These are phyloP conservation scores for Sphenodon punctatus DNA, from an alignment of 2,797 vertebrate genomes.

Conservation along the genomic window DNA sequence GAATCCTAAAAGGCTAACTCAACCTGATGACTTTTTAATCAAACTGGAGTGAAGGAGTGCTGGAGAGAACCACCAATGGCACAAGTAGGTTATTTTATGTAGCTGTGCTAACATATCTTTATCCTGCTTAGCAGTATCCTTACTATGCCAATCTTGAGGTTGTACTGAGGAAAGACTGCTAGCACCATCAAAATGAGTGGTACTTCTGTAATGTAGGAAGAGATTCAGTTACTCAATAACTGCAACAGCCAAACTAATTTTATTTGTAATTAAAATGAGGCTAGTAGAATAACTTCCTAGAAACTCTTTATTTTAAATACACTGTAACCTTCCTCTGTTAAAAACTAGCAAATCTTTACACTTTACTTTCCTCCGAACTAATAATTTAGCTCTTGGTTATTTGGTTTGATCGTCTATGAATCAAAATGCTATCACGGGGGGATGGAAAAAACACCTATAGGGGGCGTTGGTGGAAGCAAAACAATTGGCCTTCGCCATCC, in stretches of 20 bases:
- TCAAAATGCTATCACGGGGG: too few species aligned
- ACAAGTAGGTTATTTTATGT: neutral
- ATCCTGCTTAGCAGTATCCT: neutral
- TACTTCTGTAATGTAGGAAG: neutral
- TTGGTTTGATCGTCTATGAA: neutral
- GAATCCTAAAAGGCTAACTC: neutral
- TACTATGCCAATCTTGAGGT: neutral
- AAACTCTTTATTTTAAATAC: neutral
- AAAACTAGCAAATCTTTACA: too few species aligned
- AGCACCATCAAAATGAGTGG: neutral
- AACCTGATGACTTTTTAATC: conserved; percentile 24
- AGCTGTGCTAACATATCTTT: conserved; percentile 2
- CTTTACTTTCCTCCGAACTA: neutral
- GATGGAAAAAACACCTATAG: too few species aligned
- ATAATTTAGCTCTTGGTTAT: neutral
- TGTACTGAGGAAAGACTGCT: neutral
- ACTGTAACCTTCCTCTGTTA: neutral
- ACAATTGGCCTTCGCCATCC: too few species aligned
- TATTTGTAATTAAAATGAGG: neutral
- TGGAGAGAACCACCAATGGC: neutral
- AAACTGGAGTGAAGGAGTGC: conserved; percentile 1
- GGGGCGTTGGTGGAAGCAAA: too few species aligned
- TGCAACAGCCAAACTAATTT: neutral
- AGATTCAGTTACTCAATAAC: neutral
- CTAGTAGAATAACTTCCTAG: neutral